Evolutionary conservation across 2,113 vertebrate species (phyloP).

Genomic region (Cathartes aura): DNA sequence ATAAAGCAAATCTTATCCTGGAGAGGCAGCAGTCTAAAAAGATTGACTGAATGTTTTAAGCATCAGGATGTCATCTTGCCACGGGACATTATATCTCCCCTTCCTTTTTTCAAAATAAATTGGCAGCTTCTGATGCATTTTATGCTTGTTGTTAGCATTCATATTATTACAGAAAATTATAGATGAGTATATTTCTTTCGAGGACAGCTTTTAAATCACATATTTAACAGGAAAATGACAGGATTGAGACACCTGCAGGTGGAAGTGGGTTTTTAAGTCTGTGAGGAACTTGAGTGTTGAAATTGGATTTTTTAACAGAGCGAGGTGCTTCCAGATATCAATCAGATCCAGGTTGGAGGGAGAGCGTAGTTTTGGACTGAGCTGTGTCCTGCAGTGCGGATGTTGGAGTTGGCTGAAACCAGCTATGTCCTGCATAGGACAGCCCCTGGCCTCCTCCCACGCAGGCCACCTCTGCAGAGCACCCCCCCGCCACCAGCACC

Average conservation of each 20-base stretch:
- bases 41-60: neutral
- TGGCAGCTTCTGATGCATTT: neutral
- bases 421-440: accelerated
- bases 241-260: neutral
- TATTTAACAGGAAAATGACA: neutral
- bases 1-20: neutral
- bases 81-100: neutral
- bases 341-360: neutral
- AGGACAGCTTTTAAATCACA: neutral
- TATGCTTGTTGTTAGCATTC: neutral
- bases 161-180: neutral
- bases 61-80: neutral
- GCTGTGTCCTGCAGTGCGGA: neutral
- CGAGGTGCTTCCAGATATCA: neutral
- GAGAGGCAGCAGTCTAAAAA: neutral
- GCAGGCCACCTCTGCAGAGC: neutral
- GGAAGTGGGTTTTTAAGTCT: neutral
- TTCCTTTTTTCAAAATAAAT: neutral
- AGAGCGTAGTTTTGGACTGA: neutral
- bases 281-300: neutral
- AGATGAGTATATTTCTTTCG: neutral
- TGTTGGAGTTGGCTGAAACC: neutral
- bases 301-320: neutral
- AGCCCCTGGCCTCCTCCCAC: neutral
- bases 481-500: too few relatives aligned